Percentiles rank a stretch among this genome's conserved stretches.
These are phyloP conservation scores for Hirundo rustica DNA, from an alignment of 2,797 vertebrate genomes.

Conservation along the genomic window DNA sequence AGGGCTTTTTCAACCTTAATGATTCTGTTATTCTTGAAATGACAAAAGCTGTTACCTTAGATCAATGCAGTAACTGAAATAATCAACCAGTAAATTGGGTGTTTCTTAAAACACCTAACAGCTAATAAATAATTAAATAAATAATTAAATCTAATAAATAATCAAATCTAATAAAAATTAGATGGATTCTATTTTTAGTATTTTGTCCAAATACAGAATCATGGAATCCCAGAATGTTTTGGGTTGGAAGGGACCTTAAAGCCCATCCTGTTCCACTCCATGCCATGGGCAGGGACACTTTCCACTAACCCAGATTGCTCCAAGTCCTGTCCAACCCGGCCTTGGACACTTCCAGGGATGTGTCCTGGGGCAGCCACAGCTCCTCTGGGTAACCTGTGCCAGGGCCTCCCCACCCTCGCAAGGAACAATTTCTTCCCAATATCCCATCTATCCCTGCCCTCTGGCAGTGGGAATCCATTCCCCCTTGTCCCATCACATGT, in stretches of 20 bases:
- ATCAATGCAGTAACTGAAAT: background rate
- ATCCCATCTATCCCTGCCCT: background rate
- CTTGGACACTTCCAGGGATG: background rate
- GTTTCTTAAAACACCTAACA: background rate
- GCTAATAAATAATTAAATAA: background rate
- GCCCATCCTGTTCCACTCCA: fast-evolving
- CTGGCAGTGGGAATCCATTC: background rate
- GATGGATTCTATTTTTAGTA: background rate
- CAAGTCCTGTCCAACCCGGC: background rate
- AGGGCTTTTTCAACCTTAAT: background rate
- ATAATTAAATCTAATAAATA: background rate
- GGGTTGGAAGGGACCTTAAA: background rate
- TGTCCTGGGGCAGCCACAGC: background rate
- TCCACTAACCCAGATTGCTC: fast-evolving
- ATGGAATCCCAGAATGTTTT: background rate
- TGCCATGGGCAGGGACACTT: background rate
- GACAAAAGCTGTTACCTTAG: background rate
- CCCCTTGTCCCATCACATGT: background rate
- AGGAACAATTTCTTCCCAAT: background rate
- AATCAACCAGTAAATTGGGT: background rate
- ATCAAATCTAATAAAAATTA: background rate
- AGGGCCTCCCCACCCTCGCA: fast-evolving
- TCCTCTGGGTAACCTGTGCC: background rate
- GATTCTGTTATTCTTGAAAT: background rate
- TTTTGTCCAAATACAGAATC: background rate